Base-by-base conservation (phyloP, 2,113 vertebrate genomes). In the Chloropsis hardwickii region DNA sequence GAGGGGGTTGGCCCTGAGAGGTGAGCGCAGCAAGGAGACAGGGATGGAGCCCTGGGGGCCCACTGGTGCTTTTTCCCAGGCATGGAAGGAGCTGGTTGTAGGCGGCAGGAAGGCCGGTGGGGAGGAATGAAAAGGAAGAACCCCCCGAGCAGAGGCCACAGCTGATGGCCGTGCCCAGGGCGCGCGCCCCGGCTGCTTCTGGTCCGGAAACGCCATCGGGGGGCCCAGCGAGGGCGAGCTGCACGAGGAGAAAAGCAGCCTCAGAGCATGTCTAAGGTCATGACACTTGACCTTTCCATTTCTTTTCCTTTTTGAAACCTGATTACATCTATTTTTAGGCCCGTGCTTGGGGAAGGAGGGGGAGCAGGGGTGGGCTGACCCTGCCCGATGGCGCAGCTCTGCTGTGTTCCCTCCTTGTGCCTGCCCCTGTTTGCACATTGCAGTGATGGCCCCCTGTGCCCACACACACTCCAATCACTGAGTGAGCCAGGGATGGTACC, bases 231-330 rank as follows among this genome's bases (percentile, higher is more conserved):
- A 77, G 94, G 92, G 95, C 42, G 10, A 92, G 84, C 53, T 42
- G 24, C 2, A 3, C 2, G 0, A 54, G 86, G 81, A 95, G 90
- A 94, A 95, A 97, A 95, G 95, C 95, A 73, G 96, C 93, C 91
- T 72, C 80, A 45, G 90, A 95, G 95, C 92, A 91, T 47, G 89
- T 42, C 96, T 81, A 70, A 91, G 96, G 95, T 97, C 88, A 0
- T 44, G 96, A 96, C 96, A 95, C 88, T 79, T 18, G 88, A 97
- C 96, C 96, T 92, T 72, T 94, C 80, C 53, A 53, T 96, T 96
- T 94, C 76, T 95, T 92, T 95, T 95, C 76, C 78, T 96, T 96
- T 97, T 96, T 97, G 97, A 97, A 97, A 97, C 92, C 88, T 86
- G 96, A 97, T 95, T 96, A 97, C 62, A 0, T 74, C 96, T 96